Conservation (phyloP, 1,140 invertebrate species). For the Pseudobourletiella spinata region DNA sequence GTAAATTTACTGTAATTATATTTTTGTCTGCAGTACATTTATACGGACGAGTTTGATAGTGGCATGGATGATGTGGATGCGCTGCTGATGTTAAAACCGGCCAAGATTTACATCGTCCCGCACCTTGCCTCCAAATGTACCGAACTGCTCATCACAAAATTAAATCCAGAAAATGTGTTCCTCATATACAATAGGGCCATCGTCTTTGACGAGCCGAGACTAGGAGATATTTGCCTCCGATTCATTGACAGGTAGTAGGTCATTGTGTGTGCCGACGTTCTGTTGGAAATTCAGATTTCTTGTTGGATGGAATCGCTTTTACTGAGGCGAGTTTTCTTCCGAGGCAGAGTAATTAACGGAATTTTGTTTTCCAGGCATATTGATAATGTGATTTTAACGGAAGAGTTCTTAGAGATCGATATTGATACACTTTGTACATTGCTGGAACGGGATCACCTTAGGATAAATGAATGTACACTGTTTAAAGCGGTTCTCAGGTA, state of each 20-base stretch:
- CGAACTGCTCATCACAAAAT: constrained; percentile 79
- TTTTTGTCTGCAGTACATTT: constrained; percentile 30
- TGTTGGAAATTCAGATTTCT: not conserved
- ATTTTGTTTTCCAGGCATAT: too few relatives aligned
- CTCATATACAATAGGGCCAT: constrained; percentile 78
- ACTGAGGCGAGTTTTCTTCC: too few relatives aligned
- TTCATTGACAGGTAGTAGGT: constrained; percentile 22
- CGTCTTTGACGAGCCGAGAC: constrained; percentile 81
- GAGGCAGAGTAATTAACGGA: too few relatives aligned
- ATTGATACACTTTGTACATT: constrained; percentile 69
- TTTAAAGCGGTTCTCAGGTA: constrained; percentile 55
- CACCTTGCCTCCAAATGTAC: constrained; percentile 81
- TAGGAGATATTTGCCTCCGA: constrained; percentile 40
- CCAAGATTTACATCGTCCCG: constrained; percentile 88
- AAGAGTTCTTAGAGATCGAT: constrained; percentile 82
- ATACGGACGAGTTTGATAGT: constrained; percentile 34
- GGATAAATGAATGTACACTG: constrained; percentile 70
- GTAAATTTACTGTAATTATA: too few relatives aligned
- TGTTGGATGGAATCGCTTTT: too few relatives aligned
- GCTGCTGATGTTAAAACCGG: constrained; percentile 44
- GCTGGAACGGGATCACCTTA: constrained; percentile 69
- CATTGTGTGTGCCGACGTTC: not conserved
- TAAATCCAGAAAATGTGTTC: constrained; percentile 86
- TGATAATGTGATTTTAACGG: constrained; percentile 51
- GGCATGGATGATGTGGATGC: constrained; percentile 32